These are phyloP conservation scores for Lithophane ornitopus DNA, from an alignment of 2,888 invertebrate species.

Conservation along the genomic window DNA sequence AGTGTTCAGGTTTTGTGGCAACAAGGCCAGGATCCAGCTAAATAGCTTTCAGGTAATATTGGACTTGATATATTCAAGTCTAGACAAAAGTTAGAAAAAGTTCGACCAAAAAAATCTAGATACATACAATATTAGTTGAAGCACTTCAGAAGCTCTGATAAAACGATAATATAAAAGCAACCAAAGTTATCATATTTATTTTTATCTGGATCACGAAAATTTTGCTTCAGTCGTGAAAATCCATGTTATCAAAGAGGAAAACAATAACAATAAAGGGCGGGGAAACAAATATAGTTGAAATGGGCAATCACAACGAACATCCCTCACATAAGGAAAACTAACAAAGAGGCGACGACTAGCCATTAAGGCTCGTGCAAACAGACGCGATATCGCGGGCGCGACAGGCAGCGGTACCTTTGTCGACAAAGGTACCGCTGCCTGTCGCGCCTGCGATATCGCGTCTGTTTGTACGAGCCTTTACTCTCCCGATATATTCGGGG, in stretches of 20 bases:
- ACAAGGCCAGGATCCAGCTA: conserved; percentile 1
- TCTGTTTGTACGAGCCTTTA: too few relatives aligned
- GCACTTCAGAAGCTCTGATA: conserved; percentile 38
- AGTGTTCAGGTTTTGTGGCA: too few relatives aligned
- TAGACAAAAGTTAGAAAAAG: conserved; percentile 20
- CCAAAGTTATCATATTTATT: conserved; percentile 31
- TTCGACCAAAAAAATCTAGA: not conserved
- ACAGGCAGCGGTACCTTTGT: too few relatives aligned
- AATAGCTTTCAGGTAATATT: conserved; percentile 3
- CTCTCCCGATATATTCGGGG: conserved; percentile 35
- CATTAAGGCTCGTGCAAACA: too few relatives aligned
- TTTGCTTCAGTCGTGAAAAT: conserved; percentile 33
- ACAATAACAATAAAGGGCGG: conserved; percentile 56
- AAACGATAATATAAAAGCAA: conserved; percentile 35
- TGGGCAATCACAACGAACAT: conserved; percentile 60
- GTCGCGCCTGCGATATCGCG: too few relatives aligned
- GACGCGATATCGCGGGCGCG: too few relatives aligned
- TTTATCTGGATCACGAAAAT: conserved; percentile 37
- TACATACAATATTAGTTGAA: conserved; percentile 10
- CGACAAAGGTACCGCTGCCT: too few relatives aligned
- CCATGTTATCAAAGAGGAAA: conserved; percentile 55
- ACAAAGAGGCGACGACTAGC: conserved; percentile 51
- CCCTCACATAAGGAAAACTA: conserved; percentile 65
- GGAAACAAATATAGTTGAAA: conserved; percentile 53
- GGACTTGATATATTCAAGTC: not conserved